Conservation (phyloP, 2,888 invertebrate species). For the Bembecia ichneumoniformis region DNA sequence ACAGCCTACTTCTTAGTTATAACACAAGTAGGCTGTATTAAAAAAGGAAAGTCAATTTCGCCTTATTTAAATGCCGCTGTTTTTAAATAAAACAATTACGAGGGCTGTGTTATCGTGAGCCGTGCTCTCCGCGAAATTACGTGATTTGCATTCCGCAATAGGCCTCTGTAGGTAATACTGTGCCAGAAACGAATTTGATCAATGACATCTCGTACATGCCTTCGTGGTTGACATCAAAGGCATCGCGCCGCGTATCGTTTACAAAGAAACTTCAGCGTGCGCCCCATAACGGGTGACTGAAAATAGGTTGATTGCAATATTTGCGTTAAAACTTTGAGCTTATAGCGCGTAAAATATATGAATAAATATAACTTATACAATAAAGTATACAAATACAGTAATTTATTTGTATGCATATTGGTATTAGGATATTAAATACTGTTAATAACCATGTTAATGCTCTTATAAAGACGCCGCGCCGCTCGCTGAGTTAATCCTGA, state of each 20-base stretch:
- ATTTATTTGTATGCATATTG: too few relatives aligned
- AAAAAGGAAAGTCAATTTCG: background rate
- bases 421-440: too few relatives aligned
- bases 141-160: background rate
- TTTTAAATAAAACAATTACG: background rate
- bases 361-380: too few relatives aligned
- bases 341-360: too few relatives aligned
- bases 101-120: background rate
- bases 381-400: too few relatives aligned
- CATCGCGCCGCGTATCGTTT: background rate
- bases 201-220: background rate
- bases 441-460: too few relatives aligned
- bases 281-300: background rate
- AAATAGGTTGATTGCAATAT: background rate
- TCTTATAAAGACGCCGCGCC: too few relatives aligned
- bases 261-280: background rate
- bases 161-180: background rate
- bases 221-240: background rate
- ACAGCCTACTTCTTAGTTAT: too few relatives aligned
- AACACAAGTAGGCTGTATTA: too few relatives aligned
- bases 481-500: too few relatives aligned
- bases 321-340: too few relatives aligned
- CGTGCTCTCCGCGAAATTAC: background rate
- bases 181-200: background rate
- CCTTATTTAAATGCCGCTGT: background rate